These are phyloP conservation scores for Heliconius charithonia DNA, from an alignment of 2,888 invertebrate genomes.

Conservation along the genomic window DNA sequence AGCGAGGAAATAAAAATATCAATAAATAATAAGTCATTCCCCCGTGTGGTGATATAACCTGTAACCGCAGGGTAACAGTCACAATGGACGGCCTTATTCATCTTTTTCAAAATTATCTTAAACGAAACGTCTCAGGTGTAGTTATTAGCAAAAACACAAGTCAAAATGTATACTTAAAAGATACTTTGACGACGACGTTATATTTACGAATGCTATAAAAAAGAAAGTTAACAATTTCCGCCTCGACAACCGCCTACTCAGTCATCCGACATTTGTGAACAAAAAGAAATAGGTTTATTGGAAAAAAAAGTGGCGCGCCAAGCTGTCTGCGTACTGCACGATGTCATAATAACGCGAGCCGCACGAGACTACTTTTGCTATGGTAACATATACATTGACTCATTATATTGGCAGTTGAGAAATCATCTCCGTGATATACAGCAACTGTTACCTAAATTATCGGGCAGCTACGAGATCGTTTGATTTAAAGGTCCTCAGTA, in stretches of 20 bases:
- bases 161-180: constrained; percentile 18
- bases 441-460: constrained; percentile 39
- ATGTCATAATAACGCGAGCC: constrained; percentile 59
- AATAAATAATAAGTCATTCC: no score
- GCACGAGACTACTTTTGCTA: constrained; percentile 54
- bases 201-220: constrained; percentile 72
- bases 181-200: constrained; percentile 50
- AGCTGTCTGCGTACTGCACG: constrained; percentile 73
- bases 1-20: no score
- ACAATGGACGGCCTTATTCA: no score
- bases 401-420: constrained; percentile 38
- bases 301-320: constrained; percentile 77
- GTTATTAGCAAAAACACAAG: background rate
- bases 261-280: constrained; percentile 69
- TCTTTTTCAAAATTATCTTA: background rate
- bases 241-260: constrained; percentile 62
- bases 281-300: constrained; percentile 63
- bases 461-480: background rate
- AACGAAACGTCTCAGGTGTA: background rate
- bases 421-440: constrained; percentile 27
- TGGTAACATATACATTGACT: constrained; percentile 56
- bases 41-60: no score
- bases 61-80: no score
- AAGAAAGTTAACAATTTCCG: constrained; percentile 76
- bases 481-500: background rate